Conservation (phyloP, 2,113 vertebrate genomes). For the Felis chaus region DNA sequence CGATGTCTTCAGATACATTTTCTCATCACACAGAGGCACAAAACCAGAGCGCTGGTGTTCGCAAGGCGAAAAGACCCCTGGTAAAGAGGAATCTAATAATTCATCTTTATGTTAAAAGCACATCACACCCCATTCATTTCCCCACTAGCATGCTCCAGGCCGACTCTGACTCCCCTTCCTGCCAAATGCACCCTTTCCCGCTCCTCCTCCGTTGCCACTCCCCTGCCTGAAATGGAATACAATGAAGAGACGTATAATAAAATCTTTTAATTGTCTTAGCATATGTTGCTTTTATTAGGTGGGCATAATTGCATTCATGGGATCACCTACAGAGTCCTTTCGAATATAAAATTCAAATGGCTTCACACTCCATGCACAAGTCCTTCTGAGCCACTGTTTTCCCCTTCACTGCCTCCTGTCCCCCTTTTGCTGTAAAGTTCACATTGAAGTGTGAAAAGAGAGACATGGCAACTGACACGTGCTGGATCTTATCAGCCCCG, state of each 20-base stretch:
- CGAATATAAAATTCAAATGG: conserved; percentile 98
- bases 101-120: conserved; percentile 54
- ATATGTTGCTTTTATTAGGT: conserved; percentile 99
- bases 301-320: conserved; percentile 99
- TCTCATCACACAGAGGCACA: not conserved
- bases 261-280: conserved; percentile 99
- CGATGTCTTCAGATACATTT: not conserved
- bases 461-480: conserved; percentile 91
- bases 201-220: conserved; percentile 73
- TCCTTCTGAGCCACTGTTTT: conserved; percentile 97
- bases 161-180: conserved; percentile 50
- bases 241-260: conserved; percentile 98
- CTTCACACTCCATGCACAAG: conserved; percentile 99
- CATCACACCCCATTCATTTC: not conserved
- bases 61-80: conserved; percentile 67
- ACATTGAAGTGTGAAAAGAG: conserved; percentile 95
- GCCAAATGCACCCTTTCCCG: conserved; percentile 73
- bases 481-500: conserved; percentile 93
- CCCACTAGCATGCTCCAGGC: not conserved
- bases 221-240: conserved; percentile 87
- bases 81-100: conserved; percentile 72
- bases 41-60: conserved; percentile 22
- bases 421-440: conserved; percentile 91
- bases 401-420: conserved; percentile 96
- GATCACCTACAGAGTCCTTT: conserved; percentile 99